Percentiles rank a stretch among this genome's conserved stretches.
Conservation (phyloP, 2,797 vertebrate genomes). For the Scomberomorus guttatus region DNA sequence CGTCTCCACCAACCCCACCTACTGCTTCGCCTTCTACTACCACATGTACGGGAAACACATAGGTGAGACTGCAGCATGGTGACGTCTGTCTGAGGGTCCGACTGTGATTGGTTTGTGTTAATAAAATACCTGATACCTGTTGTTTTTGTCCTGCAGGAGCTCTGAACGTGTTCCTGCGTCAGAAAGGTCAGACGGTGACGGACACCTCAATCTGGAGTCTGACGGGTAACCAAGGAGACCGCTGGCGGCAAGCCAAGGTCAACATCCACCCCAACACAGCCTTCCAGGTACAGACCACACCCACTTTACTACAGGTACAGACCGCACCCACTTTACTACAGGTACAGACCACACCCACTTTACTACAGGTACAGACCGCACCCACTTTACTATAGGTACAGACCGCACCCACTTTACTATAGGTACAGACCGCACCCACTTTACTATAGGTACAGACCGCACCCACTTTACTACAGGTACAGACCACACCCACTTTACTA, state of each 20-base stretch:
- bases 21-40: conserved; percentile 88
- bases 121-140: background rate
- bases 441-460: too few species aligned
- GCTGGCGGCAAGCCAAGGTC: conserved; percentile 92
- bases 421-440: too few species aligned
- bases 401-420: too few species aligned
- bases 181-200: conserved; percentile 88
- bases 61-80: conserved; percentile 80
- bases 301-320: background rate
- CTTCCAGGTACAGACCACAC: conserved; percentile 88
- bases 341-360: background rate
- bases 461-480: too few species aligned
- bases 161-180: conserved; percentile 91
- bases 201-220: conserved; percentile 92
- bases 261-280: conserved; percentile 92
- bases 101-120: background rate
- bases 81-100: background rate
- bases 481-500: too few species aligned
- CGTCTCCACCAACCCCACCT: conserved; percentile 84
- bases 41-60: conserved; percentile 93
- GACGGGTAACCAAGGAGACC: conserved; percentile 93
- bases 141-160: conserved; percentile 81
- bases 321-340: too few species aligned
- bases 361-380: too few species aligned
- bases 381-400: too few species aligned